Evolutionary conservation across 2,797 vertebrate genomes (phyloP).

Genomic region (Crax fasciolata): DNA sequence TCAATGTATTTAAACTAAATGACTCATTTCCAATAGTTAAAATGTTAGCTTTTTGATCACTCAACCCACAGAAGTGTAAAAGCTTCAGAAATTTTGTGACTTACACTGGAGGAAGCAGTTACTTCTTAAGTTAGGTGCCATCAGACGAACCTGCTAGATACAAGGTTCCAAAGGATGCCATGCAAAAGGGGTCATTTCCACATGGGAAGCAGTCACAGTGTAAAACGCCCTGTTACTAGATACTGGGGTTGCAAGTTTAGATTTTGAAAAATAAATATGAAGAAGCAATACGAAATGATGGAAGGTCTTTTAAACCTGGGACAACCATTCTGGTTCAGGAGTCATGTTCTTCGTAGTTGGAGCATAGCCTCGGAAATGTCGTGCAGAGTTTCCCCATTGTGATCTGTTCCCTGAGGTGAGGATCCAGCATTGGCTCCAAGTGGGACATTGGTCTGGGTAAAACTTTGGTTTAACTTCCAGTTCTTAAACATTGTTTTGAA

Average conservation of each 20-base stretch:
- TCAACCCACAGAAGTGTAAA: neutral
- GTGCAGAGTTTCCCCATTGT: neutral
- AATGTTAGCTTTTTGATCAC: neutral
- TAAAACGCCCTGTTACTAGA: neutral
- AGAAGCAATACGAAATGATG: neutral
- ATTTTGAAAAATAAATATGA: neutral
- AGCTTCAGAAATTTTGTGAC: neutral
- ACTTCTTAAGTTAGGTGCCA: neutral
- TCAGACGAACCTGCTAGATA: neutral
- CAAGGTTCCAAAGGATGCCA: neutral
- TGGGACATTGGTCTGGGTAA: neutral
- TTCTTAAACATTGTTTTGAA: neutral
- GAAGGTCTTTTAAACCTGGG: neutral
- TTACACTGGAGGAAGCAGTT: neutral
- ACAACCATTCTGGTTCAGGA: neutral
- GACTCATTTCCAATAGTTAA: neutral
- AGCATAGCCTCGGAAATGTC: neutral
- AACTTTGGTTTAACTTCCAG: neutral
- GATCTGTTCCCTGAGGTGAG: neutral
- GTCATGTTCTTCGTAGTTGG: neutral
- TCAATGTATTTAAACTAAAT: neutral
- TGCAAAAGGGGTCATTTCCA: neutral
- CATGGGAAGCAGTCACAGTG: neutral
- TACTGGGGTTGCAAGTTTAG: neutral
- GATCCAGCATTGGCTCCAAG: neutral